A percentile compares a stretch with the other conserved stretches of the same genome.
These are phyloP conservation scores for Lepidocolaptes lacrymiger DNA, from an alignment of 2,797 vertebrate genomes.

Conservation along the genomic window DNA sequence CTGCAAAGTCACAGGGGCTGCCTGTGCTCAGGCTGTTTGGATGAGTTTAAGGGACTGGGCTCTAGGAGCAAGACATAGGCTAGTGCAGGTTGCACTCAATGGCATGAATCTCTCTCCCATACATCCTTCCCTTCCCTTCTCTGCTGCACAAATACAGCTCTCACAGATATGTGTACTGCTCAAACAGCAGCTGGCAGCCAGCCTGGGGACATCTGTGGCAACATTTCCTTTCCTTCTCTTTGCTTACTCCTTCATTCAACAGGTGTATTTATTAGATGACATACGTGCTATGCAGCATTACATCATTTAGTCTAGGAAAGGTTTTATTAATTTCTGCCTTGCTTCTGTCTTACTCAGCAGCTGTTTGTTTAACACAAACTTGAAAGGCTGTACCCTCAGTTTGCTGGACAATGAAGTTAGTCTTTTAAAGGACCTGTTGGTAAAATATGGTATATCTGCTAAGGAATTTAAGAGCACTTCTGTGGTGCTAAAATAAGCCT, in stretches of 20 bases:
- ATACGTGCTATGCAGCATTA: not conserved
- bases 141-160: not conserved
- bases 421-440: not conserved
- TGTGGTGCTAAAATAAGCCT: not conserved
- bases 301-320: not conserved
- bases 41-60: not conserved
- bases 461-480: not conserved
- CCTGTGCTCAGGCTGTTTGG: not conserved
- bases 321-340: not conserved
- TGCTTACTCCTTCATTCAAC: not conserved
- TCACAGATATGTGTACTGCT: rapidly evolving
- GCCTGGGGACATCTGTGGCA: not conserved
- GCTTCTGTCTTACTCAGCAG: not conserved
- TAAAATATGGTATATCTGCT: not conserved
- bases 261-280: not conserved
- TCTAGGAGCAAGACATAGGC: not conserved
- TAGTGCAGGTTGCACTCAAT: rapidly evolving
- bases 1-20: not conserved
- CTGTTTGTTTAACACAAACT: not conserved
- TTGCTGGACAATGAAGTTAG: not conserved
- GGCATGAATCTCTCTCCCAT: not conserved
- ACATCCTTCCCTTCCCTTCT: not conserved
- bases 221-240: not conserved
- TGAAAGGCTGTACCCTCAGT: not conserved
- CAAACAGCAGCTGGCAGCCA: not conserved